A percentile compares a stretch with the other conserved stretches of the same genome.
phyloP scores from a whole-genome alignment of 35 echinoderm and acorn worm genomes.

The Lytechinus variegatus region DNA sequence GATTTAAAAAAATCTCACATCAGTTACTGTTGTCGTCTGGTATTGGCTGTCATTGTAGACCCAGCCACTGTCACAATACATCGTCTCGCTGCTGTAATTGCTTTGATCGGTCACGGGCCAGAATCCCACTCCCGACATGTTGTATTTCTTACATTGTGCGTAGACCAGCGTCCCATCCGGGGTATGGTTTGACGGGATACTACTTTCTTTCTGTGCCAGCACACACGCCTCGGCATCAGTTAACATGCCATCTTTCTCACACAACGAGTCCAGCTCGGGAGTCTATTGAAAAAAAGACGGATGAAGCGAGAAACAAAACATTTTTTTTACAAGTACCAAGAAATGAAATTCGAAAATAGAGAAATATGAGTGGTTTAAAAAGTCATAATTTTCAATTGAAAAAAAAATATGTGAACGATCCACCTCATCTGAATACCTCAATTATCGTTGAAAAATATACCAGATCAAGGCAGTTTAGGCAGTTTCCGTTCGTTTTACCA shows the following conservation, averaged over 20 bases:
- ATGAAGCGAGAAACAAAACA: too few species aligned
- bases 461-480: too few species aligned
- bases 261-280: neutral
- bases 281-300: neutral
- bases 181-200: neutral
- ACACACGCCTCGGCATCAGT: neutral
- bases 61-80: constrained; percentile 73
- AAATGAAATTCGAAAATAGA: too few species aligned
- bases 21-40: constrained; percentile 59
- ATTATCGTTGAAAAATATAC: too few species aligned
- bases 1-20: constrained; percentile 46
- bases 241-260: neutral
- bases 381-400: too few species aligned
- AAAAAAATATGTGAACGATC: too few species aligned
- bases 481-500: too few species aligned
- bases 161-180: neutral
- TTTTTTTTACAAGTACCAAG: too few species aligned
- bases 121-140: constrained; percentile 41
- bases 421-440: too few species aligned
- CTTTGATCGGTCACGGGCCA: constrained; percentile 34
- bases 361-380: too few species aligned
- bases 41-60: constrained; percentile 62
- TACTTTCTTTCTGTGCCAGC: neutral
- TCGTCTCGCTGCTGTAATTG: neutral
- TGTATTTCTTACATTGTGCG: constrained; percentile 57